Evolutionary conservation across 2,888 invertebrate species (phyloP), one percentile per base, ranked within the genome.

Genomic region (Meloe dianella): DNA sequence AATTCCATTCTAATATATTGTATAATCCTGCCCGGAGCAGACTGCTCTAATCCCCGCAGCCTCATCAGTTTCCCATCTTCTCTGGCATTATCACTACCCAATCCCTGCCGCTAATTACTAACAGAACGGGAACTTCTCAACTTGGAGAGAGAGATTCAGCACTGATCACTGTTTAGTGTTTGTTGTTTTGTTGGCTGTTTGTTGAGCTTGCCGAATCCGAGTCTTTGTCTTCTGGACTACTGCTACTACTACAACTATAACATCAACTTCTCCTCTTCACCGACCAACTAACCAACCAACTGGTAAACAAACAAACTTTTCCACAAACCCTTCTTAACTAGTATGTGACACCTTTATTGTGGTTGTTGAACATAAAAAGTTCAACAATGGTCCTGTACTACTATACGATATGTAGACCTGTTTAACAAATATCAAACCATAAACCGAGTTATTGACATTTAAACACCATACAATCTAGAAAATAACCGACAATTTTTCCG

Each of bases 11-110:
- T 73, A 77, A 76, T 77, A 78, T 79, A 78, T 79, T 79, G 78
- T 76, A 74, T 81, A 80, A 80, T 80, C 79, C 79, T 74, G 74
- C 77, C 73, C 69, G 68, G 69, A 75, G 77, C 76, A 74, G 74
- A 74, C 74, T 75, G 76, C 70, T 75, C 73, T 79, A 80, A 81
- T 81, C 80, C 80, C 79, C 73, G 77, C 79, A 79, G 80, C 78
- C 79, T 80, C 81, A 81, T 82, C 81, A 80, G 81, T 81, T 81
- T 79, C 80, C 75, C 80, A 80, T 81, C 80, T 80, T 78, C 77
- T 75, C 72, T 74, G 75, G 81, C 76, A 81, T 82, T 82, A 82
- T 82, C 81, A 77, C 80, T 73, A 78, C 78, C 77, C 78, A 73
- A 78, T 80, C 80, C 79, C 77, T 70, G 79, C 79, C 78, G 80